Evolutionary conservation across 2,888 invertebrate species (phyloP).

Genomic region (Zootermopsis nevadensis): DNA sequence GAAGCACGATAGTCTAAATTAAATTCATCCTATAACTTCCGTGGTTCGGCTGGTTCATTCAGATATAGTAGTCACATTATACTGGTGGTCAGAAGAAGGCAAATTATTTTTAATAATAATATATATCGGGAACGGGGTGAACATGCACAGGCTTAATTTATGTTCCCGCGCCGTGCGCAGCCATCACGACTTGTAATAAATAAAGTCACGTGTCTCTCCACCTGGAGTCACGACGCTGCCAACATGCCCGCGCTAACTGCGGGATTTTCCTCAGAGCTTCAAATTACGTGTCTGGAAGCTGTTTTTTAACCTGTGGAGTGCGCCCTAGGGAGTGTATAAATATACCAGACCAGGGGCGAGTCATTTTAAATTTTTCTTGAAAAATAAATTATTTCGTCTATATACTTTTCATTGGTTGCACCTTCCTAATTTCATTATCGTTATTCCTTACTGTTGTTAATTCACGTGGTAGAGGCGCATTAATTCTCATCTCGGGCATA

Average conservation of each 20-base stretch:
- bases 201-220: slow-evolving; percentile 29
- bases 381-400: too few relatives aligned
- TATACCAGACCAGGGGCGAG: too few relatives aligned
- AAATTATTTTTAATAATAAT: slow-evolving; percentile 36
- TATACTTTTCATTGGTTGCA: too few relatives aligned
- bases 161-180: slow-evolving; percentile 6
- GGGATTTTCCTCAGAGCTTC: slow-evolving; percentile 11
- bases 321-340: too few relatives aligned
- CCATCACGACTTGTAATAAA: slow-evolving; percentile 22
- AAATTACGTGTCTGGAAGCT: neutral
- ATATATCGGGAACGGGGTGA: neutral
- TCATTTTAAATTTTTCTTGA: too few relatives aligned
- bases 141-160: slow-evolving; percentile 27
- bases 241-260: neutral
- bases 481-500: too few relatives aligned
- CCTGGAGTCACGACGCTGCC: slow-evolving; percentile 11
- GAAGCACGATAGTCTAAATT: slow-evolving; percentile 14
- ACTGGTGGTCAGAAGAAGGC: slow-evolving; percentile 11
- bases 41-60: neutral
- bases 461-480: too few relatives aligned
- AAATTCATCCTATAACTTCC: slow-evolving; percentile 15
- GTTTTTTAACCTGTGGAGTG: too few relatives aligned
- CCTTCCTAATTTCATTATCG: too few relatives aligned
- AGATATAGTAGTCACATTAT: neutral
- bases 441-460: too few relatives aligned